A percentile compares a stretch with the other conserved stretches of the same genome.
Evolutionary conservation across 92 coral and sea anemone species (phyloP).

Genomic region (Actinernus sp.): DNA sequence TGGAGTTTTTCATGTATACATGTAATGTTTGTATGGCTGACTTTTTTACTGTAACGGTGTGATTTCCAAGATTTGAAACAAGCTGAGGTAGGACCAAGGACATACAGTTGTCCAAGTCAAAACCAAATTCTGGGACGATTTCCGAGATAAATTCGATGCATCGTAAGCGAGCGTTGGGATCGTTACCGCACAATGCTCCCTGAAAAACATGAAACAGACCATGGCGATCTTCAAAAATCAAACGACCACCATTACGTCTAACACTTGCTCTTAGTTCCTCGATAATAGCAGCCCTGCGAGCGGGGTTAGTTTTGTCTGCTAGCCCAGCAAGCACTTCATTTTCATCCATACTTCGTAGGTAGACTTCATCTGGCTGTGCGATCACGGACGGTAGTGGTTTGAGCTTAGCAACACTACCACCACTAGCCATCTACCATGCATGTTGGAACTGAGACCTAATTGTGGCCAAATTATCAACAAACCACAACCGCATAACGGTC

Average conservation of each 20-base stretch:
- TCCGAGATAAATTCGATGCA: constrained; percentile 94
- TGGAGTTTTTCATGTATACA: constrained; percentile 95
- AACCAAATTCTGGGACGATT: constrained; percentile 94
- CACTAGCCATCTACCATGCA: constrained; percentile 73
- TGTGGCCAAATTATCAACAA: constrained; percentile 65
- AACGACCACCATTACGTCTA: constrained; percentile 97
- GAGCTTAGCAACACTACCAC: constrained; percentile 99
- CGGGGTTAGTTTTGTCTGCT: constrained; percentile 77
- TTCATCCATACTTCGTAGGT: constrained; percentile 88
- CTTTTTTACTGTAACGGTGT: constrained; percentile 91
- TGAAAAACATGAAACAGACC: constrained; percentile 91
- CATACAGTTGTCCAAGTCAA: constrained; percentile 95
- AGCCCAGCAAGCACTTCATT: constrained; percentile 92
- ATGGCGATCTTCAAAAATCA: constrained; percentile 93
- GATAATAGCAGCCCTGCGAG: constrained; percentile 86
- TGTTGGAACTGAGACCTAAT: constrained; percentile 31
- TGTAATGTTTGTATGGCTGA: constrained; percentile 98
- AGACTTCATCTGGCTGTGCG: constrained; percentile 97
- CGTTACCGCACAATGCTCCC: constrained; percentile 82
- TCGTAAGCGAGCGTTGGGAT: constrained; percentile 87
- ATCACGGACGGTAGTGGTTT: constrained; percentile 92
- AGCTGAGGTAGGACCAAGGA: constrained; percentile 89
- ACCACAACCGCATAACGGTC: constrained; percentile 72
- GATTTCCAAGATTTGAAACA: constrained; percentile 92
- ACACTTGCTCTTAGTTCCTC: constrained; percentile 88